Evolutionary conservation across 2,797 vertebrate genomes (phyloP).

Genomic region (Muscicapa striata): DNA sequence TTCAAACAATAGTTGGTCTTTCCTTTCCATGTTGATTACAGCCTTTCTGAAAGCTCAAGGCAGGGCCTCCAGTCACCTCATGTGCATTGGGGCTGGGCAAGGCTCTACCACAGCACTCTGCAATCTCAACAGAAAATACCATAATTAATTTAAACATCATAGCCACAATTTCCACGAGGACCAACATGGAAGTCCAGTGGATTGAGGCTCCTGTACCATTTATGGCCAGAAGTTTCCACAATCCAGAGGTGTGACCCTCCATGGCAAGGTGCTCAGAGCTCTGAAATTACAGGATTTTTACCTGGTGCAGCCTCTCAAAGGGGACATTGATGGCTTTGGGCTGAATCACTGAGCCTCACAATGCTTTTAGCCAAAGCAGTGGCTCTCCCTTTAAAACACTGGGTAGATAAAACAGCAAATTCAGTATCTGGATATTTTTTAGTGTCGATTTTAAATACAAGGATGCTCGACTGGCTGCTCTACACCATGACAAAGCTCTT

Average conservation of each 20-base stretch:
- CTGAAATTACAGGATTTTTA: background rate
- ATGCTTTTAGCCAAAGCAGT: background rate
- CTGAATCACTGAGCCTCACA: background rate
- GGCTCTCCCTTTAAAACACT: background rate
- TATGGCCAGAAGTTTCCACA: background rate
- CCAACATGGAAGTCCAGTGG: background rate
- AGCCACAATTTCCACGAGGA: slow-evolving; percentile 14
- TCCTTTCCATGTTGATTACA: slow-evolving; percentile 14
- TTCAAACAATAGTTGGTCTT: slow-evolving; percentile 23
- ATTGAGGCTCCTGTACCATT: background rate
- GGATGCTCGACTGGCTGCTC: slow-evolving; percentile 32
- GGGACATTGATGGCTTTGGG: background rate
- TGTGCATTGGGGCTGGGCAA: background rate
- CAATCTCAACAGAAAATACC: background rate
- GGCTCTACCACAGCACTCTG: background rate
- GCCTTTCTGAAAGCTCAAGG: slow-evolving; percentile 10
- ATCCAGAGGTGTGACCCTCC: background rate
- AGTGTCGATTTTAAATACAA: background rate
- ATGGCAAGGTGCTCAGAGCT: fast-evolving
- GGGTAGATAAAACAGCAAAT: background rate
- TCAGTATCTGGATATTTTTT: background rate
- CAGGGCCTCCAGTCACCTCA: background rate
- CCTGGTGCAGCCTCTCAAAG: background rate
- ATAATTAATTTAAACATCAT: slow-evolving; percentile 49
- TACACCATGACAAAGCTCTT: background rate